Base-by-base conservation (phyloP, 1,140 invertebrate species). In the Zaprionus tsacasi region DNA sequence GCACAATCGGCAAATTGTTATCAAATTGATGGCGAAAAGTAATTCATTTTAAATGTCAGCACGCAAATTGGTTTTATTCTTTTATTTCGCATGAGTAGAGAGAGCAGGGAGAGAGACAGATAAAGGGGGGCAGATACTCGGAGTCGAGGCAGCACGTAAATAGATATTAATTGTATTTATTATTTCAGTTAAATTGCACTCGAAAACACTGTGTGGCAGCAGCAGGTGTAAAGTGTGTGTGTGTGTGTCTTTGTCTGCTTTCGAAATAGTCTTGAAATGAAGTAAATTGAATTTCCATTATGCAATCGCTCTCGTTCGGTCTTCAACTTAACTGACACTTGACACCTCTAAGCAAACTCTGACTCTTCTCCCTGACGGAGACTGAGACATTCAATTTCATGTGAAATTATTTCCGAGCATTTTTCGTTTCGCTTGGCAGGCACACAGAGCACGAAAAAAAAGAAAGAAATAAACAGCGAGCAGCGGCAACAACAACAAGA, bases 291-390 rank as follows among this genome's bases (percentile, higher is more conserved):
- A 79, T 79, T 79, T 79, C 75, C 70, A 78, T 74, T 79, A 70
- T 79, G 75, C 78, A 79, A 71, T 79, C 78, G 70, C 64, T 79
- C 75, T 79, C 75, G 65, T 68, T 79, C 75, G 65, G 78, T 70
- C 78, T 79, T 79, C 78, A 79, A 79, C 70, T 79, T 74, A 78
- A 79, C 78, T 79, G 78, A 79, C 78, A 79, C 78, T 78, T 79
- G 78, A 79, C 78, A 79, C 78, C 78, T 79, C 78, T 79, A 78
- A 79, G 78, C 78, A 79, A 79, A 79, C 70, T 79, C 75, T 30
- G 27, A 21, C 21, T 21, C 21, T 21, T 21, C 21, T 1, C 21
- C 21, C 21, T 21, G 21, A 30, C 27, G 1, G 27, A 79, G 78
- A 30, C 27, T 30, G 27, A 79, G 78, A 78, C 78, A 79, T 79